Evolutionary conservation across 1,140 invertebrate genomes (phyloP), one percentile per base, ranked within the genome.

Genomic region (Drosophila pseudoananassae): DNA sequence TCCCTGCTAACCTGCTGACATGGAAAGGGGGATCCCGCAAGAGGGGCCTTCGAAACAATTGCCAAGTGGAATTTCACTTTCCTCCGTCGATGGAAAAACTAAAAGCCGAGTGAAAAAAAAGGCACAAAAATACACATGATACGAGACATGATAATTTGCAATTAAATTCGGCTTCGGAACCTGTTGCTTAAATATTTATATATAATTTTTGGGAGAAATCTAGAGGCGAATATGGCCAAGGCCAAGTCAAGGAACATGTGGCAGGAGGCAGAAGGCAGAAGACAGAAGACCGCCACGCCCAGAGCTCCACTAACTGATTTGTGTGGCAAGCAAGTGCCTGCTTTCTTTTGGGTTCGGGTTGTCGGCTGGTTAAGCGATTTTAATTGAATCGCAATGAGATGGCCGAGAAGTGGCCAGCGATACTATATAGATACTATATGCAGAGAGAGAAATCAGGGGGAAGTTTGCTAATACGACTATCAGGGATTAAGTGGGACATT

Each of bases 1-100:
- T 85, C 82, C 82, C 81, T 85, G 81, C 81, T 85, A 87, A 87
- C 81, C 82, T 54, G 81, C 77, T 87, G 81, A 85, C 82, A 81
- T 84, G 82, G 82, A 70, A 69, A 69, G 56, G 9, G 33, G 33
- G 33, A n/a, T 7, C 9, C 10, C 10, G 5, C 14, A 27, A 53
- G 58, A 46, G 43, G 60, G 49, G 38, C 10, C 29, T 47, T n/a
- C 43, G 36, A 73, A 55, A 65, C 60, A 75, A 75, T 56, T 75
- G 50, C 46, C 52, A 43, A 63, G 50, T 64, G 77, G 52, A 85
- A 84, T 84, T 84, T 84, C 81, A 84, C 81, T 84, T 84, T 84
- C 85, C 77, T 65, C 70, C 56, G 46, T 45, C 70, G 57, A 56
- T 69, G 81, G 81, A 84, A 84, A 81, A 84, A 61, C 78, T 73